These are phyloP conservation scores for Dynastes maya DNA, from an alignment of 2,888 invertebrate genomes.

Conservation along the genomic window DNA sequence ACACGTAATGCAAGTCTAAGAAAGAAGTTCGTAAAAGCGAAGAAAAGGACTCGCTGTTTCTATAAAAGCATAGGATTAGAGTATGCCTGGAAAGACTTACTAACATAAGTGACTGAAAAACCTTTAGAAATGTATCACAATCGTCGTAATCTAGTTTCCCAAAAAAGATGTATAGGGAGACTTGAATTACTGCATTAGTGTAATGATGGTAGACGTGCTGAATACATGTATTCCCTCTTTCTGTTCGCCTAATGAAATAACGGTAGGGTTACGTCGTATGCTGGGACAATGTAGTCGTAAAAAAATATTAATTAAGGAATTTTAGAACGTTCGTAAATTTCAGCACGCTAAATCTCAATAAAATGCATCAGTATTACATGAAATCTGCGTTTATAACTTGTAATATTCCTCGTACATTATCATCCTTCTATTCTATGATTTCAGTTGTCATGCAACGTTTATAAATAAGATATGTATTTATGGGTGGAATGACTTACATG, in stretches of 20 bases:
- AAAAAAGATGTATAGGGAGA: slow-evolving; percentile 6
- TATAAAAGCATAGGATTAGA: slow-evolving; percentile 48
- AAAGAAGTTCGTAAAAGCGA: slow-evolving; percentile 47
- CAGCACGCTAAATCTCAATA: slow-evolving; percentile 54
- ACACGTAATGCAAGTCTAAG: slow-evolving; percentile 49
- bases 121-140: slow-evolving; percentile 46
- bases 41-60: slow-evolving; percentile 27
- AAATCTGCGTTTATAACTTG: slow-evolving; percentile 44
- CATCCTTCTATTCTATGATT: background rate
- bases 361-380: slow-evolving; percentile 52
- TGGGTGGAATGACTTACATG: slow-evolving; percentile 1
- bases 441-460: slow-evolving; percentile 16
- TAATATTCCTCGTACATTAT: background rate
- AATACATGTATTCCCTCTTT: background rate
- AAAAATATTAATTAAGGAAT: slow-evolving; percentile 5
- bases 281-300: background rate
- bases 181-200: slow-evolving; percentile 31
- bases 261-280: background rate
- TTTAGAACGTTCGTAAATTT: background rate
- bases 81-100: slow-evolving; percentile 42
- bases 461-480: slow-evolving; percentile 17
- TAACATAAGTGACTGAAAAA: slow-evolving; percentile 44
- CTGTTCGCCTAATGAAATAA: background rate
- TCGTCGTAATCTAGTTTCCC: slow-evolving; percentile 40
- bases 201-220: background rate